Evolutionary conservation across 1,140 invertebrate species (phyloP), one percentile per base, ranked within the genome.

Genomic region (Bombyx mandarina): DNA sequence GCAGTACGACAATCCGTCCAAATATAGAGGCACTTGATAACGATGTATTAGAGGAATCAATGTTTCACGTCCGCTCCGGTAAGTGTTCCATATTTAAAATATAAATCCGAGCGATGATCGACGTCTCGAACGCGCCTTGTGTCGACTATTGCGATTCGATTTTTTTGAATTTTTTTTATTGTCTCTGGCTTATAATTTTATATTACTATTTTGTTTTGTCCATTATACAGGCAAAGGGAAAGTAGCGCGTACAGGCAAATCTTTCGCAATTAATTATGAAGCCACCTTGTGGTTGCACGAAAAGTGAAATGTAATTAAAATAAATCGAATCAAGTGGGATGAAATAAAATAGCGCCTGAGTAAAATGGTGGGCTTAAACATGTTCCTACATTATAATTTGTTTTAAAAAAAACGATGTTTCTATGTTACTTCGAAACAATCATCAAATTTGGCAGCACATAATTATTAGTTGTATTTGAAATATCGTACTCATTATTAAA

Each of bases 1-100:
- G 59, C 58, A 63, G 58, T 62, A 79, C 75, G 80, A 83, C 79
- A 82, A 71, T 62, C 68, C 71, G 46, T 75, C 77, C 75, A 66
- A 74, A 81, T 81, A 80, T 81, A 83, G 73, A 67, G 64, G 67
- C 77, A 83, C 80, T 83, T 82, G 80, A 83, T 79, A 81, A 80
- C 77, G 74, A 81, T 67, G 75, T 80, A 80, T 79, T 78, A 79
- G 76, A 79, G 64, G 70, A 75, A 79, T 79, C 68, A 71, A 79
- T 73, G 71, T 72, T 74, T 79, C 71, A 75, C 73, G 75, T 74
- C 75, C 77, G 74, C 65, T 5, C 50, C 69, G 60, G 71, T 79
- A 77, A 79, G 75, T 79, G 79, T 79, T 78, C 70, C 73, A 75
- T 72, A 77, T 75, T 75, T 79, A 80, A 73, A 76, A 69, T 73